phyloP scores from a whole-genome alignment of 2,113 vertebrate species.

The Notothenia coriiceps region DNA sequence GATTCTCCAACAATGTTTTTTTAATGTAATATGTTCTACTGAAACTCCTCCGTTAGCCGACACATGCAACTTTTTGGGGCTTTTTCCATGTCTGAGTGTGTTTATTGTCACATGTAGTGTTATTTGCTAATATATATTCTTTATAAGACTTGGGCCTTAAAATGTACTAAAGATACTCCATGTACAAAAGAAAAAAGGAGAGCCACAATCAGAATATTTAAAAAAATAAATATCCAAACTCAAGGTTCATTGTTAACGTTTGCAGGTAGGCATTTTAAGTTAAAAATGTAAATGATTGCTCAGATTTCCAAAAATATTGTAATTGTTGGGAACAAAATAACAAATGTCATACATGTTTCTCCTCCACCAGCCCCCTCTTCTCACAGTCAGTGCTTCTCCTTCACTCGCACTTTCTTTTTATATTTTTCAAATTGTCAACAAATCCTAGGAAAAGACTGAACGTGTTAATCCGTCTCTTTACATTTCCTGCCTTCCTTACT shows the following conservation, averaged over 20 bases:
- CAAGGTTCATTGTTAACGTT: not conserved
- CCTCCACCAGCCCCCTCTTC: not conserved
- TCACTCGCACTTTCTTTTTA: not conserved
- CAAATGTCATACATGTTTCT: not conserved
- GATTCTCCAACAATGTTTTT: conserved; percentile 16
- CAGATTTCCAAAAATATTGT: conserved; percentile 4
- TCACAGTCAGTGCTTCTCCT: not conserved
- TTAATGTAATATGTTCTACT: not conserved
- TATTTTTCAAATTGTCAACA: not conserved
- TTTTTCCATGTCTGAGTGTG: not conserved
- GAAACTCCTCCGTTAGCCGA: not conserved
- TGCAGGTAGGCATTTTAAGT: not conserved
- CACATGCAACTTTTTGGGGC: not conserved
- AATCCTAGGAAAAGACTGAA: conserved; percentile 5
- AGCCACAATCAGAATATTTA: too few species aligned
- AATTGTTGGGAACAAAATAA: not conserved
- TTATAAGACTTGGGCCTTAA: too few species aligned
- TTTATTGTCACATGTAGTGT: conserved; percentile 8
- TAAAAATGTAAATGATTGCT: not conserved
- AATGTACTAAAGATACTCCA: not conserved
- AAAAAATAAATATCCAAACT: not conserved
- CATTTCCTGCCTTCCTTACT: not conserved
- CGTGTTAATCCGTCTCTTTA: not conserved
- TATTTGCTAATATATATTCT: not conserved
- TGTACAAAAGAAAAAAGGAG: not conserved